phyloP scores from a whole-genome alignment of 2,797 vertebrate genomes.

The Prionace glauca region DNA sequence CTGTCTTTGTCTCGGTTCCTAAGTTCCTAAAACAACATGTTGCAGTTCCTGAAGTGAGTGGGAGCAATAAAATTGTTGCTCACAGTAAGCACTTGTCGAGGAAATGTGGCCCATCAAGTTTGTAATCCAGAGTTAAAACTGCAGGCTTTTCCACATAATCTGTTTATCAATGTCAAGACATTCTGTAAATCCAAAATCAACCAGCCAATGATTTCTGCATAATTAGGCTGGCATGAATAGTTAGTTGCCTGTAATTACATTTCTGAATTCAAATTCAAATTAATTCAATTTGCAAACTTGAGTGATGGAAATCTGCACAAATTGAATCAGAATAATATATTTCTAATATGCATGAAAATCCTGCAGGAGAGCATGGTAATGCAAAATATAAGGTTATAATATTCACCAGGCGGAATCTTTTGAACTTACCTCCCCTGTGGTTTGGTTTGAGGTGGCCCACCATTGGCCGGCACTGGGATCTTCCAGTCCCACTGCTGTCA shows the following conservation, averaged over 20 bases:
- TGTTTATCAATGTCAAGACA: constrained; percentile 23
- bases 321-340: not conserved
- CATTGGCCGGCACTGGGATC: too few species aligned
- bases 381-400: not conserved
- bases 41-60: not conserved
- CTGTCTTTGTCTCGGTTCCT: not conserved
- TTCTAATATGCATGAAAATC: not conserved
- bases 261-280: not conserved
- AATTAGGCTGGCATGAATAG: not conserved
- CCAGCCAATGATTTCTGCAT: not conserved
- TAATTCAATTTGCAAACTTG: not conserved
- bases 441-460: too few species aligned
- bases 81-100: not conserved
- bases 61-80: not conserved
- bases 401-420: not conserved
- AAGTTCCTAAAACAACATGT: not conserved
- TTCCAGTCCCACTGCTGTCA: too few species aligned
- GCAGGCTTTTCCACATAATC: constrained; percentile 19
- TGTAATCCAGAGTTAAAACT: not conserved
- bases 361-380: not conserved
- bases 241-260: not conserved
- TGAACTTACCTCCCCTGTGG: too few species aligned
- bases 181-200: constrained; percentile 22
- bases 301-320: not conserved
- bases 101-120: not conserved